Evolutionary conservation across 2,113 vertebrate species (phyloP), one percentile per base, ranked within the genome.

Genomic region (Eira barbara): DNA sequence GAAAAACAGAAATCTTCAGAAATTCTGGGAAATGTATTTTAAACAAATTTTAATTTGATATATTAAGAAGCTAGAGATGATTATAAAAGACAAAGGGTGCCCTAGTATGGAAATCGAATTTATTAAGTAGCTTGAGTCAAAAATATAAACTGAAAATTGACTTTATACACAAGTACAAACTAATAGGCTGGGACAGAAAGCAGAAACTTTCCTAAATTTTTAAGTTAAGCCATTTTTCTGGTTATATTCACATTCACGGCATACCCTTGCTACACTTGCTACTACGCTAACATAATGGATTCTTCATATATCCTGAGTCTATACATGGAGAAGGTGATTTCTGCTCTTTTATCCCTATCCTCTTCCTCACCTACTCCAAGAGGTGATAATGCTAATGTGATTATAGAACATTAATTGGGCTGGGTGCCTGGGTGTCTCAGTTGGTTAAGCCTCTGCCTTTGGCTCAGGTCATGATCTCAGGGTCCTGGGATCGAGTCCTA

Each of bases 41-140:
- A 57, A 92, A 74, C 34, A 94, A 85, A 61, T 61, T 84, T 14
- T 91, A 80, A 97, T 94, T 94, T n/a, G 73, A 67, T 73, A 67
- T 85, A 88, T 73, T 83, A 83, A 95, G 27, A 89, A 85, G n/a
- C 3, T 84, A 92, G 61, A 88, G 45, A 78, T 80, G 34, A 95
- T 36, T 80, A 42, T 91, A 92, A 94, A 92, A 94, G 39, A 92
- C 31, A 89, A 52, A 94, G 1, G 7, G 47, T 0, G 23, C 80
- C 17, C 21, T 94, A 25, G 45, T 31, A 86, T 39, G 73, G 55
- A 39, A 97, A 63, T 29, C 57, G 2, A 94, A 92, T 8, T 65
- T 73, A 55, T 20, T 74, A 85, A 80, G 18, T 29, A 91, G 27
- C 18, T 85, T 4, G 25, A 83, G 52, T 89, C 63, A 57, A 88